Base-by-base conservation (phyloP, 2,888 invertebrate species). In the Piscicola geometra region DNA sequence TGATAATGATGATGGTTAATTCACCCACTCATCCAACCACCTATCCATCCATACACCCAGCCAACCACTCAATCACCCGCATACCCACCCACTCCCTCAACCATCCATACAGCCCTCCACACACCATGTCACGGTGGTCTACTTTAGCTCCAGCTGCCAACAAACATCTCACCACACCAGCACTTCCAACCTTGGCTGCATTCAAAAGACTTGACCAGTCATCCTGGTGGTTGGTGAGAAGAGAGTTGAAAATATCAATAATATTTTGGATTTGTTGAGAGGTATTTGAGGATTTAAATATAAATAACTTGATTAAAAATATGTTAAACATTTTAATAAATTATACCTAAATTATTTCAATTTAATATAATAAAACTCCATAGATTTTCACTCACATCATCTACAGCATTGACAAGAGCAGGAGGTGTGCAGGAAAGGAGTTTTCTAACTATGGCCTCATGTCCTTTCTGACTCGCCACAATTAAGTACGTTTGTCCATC, bases 201-300 rank as follows among this genome's bases (percentile, higher is more conserved):
- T 92, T 93, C 79, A 94, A 88, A 78, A 99, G 86, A 9, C 96
- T 90, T 66, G 93, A 92, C 94, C 97, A 96, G 81, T 93, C 92
- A 84, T 98, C 97, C 89, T 90, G 81, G 1, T 82, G 81, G n/a
- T n/a, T n/a, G 15, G 2, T 21, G 15, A 64, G 15, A 60, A 56
- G 64, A 15, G 30, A 18, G 25, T 30, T 30, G n/a, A n/a, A n/a
- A n/a, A n/a, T n/a, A n/a, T n/a, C n/a, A n/a, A n/a, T n/a, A n/a
- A n/a, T n/a, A n/a, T n/a, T n/a, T n/a, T n/a, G n/a, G n/a, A n/a
- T n/a, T n/a, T n/a, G n/a, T n/a, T n/a, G n/a, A n/a, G n/a, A n/a
- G n/a, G n/a, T n/a, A n/a, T n/a, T n/a, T n/a, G n/a, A n/a, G n/a
- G n/a, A n/a, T n/a, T n/a, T n/a, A n/a, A n/a, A n/a, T n/a, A n/a